Conservation (phyloP, 2,888 invertebrate species). For the Cataglyphis albicans region DNA sequence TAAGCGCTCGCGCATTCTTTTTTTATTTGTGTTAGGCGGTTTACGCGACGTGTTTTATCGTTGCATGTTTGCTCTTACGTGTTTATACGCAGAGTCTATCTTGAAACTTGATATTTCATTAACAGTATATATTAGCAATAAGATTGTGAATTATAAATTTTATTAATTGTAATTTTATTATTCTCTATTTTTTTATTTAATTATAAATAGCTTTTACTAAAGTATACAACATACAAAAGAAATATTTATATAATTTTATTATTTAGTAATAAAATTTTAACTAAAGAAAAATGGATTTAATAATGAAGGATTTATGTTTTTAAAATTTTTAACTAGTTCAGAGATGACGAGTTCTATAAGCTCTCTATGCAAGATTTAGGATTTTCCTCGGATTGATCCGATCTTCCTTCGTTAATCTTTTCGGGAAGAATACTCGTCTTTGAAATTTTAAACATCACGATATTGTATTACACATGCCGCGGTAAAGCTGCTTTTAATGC, state of each 20-base stretch:
- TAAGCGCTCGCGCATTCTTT: slow-evolving; percentile 8
- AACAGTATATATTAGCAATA: neutral
- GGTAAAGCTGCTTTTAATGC: slow-evolving; percentile 17
- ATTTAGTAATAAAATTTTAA: neutral
- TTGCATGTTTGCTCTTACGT: neutral
- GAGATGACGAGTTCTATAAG: neutral
- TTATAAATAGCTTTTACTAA: slow-evolving; percentile 1
- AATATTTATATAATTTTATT: neutral
- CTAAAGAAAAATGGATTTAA: neutral
- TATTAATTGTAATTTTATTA: slow-evolving; percentile 1
- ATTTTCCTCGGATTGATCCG: slow-evolving; percentile 10
- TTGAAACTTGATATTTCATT: slow-evolving; percentile 4
- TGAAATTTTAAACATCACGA: slow-evolving; percentile 25
- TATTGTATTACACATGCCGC: slow-evolving; percentile 26
- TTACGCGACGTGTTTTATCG: slow-evolving; percentile 17
- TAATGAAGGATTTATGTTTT: neutral
- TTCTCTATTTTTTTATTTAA: neutral
- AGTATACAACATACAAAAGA: neutral
- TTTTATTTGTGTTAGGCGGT: slow-evolving; percentile 19
- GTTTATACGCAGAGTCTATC: neutral
- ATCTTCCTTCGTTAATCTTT: neutral
- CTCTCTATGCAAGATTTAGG: neutral
- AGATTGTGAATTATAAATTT: neutral
- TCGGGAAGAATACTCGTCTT: slow-evolving; percentile 9
- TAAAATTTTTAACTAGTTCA: slow-evolving; percentile 5